Base-by-base conservation (phyloP, 2,797 vertebrate genomes). In the Oreonectes daqikongensis region DNA sequence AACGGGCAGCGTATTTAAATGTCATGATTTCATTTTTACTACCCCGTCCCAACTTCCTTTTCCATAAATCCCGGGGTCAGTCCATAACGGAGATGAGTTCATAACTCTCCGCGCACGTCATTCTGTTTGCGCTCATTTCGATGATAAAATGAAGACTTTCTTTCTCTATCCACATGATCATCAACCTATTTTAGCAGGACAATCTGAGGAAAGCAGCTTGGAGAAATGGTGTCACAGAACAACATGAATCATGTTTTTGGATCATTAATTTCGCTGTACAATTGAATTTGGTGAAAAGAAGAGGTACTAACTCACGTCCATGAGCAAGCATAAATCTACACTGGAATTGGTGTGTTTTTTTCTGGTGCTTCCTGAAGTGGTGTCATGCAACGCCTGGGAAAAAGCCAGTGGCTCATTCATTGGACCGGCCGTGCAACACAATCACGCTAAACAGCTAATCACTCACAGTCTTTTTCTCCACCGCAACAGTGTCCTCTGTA, bases 1-100 rank as follows among this genome's bases (percentile, higher is more conserved):
- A 88, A 91, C 82, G 81, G 84, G 69, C 85, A 83, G 84, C 85
- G 86, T 90, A 88, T 90, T 91, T 90, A 88, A 88, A 88, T 88
- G 88, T 89, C 86, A 87, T 85, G 86, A 86, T 90, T 78, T 80
- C 53, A 76, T 80, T 89, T 91, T 90, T 90, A 90, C 84, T 84
- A 86, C 87, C 86, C 86, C 81, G 85, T 85, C 84, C 82, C 64
- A 85, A 90, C 88, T 89, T 89, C 84, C 86, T 86, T 84, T 82
- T 82, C 68, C 71, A 81, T 79, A 83, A 83, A 85, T 76, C 59
- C 35, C 82, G 75, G 71, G 75, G 79, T 72, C 72, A 83, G 82
- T 79, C 83, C 83, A 84, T 92, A 89, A 90, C 89, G 86, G 82
- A 79, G 83, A 89, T 86, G 84, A 88, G 85, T 88, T 89, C 89